phyloP scores from a whole-genome alignment of 2,888 invertebrate genomes.

The Conistra vaccinii region DNA sequence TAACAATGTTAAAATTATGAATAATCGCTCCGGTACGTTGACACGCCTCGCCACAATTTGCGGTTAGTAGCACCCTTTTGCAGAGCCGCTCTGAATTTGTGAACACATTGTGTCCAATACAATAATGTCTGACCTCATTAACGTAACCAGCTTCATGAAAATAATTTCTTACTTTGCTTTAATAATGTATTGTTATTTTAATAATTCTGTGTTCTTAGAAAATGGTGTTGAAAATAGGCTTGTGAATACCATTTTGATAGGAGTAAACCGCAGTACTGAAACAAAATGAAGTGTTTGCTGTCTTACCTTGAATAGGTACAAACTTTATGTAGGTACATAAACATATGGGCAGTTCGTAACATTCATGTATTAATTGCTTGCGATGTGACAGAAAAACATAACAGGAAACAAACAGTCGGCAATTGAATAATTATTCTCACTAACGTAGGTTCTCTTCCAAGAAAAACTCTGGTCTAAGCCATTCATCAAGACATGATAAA shows the following conservation, averaged over 20 bases:
- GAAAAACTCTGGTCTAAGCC: too few species aligned
- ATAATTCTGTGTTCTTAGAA: constrained; percentile 31
- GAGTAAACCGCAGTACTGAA: constrained; percentile 4
- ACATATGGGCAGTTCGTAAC: neutral
- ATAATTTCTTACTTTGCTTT: constrained; percentile 12
- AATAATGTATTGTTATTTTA: constrained; percentile 19
- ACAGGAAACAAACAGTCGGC: neutral
- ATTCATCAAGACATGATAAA: too few species aligned
- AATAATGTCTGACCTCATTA: constrained; percentile 48
- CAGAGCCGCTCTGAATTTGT: constrained; percentile 27
- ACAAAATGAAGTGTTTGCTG: neutral
- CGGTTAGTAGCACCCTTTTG: constrained; percentile 38
- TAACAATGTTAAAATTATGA: constrained; percentile 43
- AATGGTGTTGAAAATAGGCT: constrained; percentile 14
- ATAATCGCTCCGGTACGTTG: constrained; percentile 24
- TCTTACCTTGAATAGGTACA: constrained; percentile 25
- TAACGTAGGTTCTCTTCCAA: neutral
- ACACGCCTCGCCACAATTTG: constrained; percentile 42
- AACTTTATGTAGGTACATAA: neutral
- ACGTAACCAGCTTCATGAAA: constrained; percentile 38
- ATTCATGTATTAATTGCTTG: neutral
- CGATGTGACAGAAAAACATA: neutral
- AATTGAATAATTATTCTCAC: neutral
- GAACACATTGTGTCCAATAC: constrained; percentile 44
- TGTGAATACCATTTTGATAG: constrained; percentile 13